Evolutionary conservation across 2,797 vertebrate species (phyloP).

Genomic region (Helicolenus hilgendorfi): DNA sequence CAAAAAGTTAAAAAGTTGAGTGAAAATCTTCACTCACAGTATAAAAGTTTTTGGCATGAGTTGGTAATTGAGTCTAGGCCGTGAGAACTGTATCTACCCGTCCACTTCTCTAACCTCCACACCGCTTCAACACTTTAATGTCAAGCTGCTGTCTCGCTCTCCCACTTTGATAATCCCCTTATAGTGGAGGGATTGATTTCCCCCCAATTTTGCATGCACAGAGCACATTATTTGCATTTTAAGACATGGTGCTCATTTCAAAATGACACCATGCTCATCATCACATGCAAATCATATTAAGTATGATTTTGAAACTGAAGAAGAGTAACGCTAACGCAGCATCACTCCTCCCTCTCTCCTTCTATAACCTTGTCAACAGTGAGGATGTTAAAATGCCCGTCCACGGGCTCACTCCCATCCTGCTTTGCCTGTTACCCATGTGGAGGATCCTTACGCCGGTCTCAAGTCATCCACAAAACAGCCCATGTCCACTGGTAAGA

Average conservation of each 20-base stretch:
- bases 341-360: background rate
- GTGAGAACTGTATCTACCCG: background rate
- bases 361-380: conserved; percentile 59
- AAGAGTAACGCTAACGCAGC: no score
- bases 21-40: background rate
- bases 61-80: background rate
- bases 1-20: background rate
- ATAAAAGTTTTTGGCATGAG: background rate
- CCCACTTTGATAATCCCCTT: background rate
- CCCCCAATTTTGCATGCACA: background rate
- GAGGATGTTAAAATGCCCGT: conserved; percentile 90
- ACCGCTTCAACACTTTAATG: background rate
- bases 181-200: background rate
- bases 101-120: background rate
- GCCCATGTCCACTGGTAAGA: conserved; percentile 83
- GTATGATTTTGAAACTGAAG: background rate
- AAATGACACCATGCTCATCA: background rate
- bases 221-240: background rate
- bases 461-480: conserved; percentile 69
- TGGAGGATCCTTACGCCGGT: conserved; percentile 65
- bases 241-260: background rate
- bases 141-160: background rate
- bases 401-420: conserved; percentile 65
- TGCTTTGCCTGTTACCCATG: conserved; percentile 72
- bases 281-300: background rate